Evolutionary conservation across 2,797 vertebrate species (phyloP).

Genomic region (Oreortyx pictus): DNA sequence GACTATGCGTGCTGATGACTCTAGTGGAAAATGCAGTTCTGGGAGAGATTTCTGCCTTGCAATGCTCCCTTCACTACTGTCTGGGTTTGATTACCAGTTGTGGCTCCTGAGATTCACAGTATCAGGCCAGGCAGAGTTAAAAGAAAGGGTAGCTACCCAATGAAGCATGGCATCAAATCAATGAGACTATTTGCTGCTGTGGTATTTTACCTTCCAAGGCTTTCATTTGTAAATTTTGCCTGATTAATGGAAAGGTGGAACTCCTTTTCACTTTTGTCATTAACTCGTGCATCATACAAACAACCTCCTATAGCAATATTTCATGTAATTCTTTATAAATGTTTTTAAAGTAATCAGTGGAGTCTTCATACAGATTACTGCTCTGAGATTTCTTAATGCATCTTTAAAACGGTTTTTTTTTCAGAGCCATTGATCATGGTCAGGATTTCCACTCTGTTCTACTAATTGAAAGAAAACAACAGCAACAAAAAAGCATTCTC

Average conservation of each 20-base stretch:
- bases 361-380: conserved; percentile 12
- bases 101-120: not conserved
- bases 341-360: not conserved
- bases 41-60: not conserved
- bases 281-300: conserved; percentile 16
- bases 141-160: not conserved
- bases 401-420: conserved; percentile 27
- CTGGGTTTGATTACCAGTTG: not conserved
- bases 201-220: conserved; percentile 2
- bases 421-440: not conserved
- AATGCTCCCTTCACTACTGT: not conserved
- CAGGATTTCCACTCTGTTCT: not conserved
- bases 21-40: not conserved
- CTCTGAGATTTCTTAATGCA: not conserved
- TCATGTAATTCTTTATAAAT: conserved; percentile 33
- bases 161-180: not conserved
- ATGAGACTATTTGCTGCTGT: not conserved
- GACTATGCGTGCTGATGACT: not conserved
- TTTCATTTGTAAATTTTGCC: conserved; percentile 39
- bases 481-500: not conserved
- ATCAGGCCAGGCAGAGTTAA: not conserved
- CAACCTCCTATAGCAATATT: conserved; percentile 11
- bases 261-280: not conserved
- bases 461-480: conserved; percentile 26
- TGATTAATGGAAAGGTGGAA: conserved; percentile 39